Evolutionary conservation across 2,113 vertebrate species (phyloP).

Genomic region (Hyperoodon ampullatus): DNA sequence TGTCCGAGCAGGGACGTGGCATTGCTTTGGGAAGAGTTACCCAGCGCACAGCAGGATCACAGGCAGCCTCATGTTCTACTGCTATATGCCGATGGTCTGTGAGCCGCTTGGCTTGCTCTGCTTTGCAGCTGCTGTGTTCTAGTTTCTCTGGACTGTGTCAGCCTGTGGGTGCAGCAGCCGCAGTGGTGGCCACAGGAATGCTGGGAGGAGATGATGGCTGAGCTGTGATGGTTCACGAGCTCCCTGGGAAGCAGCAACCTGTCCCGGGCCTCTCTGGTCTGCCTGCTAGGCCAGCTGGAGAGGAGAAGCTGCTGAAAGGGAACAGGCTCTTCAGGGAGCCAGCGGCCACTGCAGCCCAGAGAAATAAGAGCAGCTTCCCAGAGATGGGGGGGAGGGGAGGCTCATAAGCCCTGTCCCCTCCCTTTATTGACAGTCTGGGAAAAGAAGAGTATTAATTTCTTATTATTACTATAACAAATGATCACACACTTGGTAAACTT

Average conservation of each 20-base stretch:
- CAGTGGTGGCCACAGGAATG: not conserved
- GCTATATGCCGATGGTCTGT: not conserved
- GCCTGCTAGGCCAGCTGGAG: not conserved
- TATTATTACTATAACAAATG: not conserved
- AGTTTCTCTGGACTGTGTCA: not conserved
- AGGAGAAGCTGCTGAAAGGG: not conserved
- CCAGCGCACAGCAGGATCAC: not conserved
- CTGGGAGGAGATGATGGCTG: not conserved
- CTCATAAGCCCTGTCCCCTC: not conserved
- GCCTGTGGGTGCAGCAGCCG: not conserved
- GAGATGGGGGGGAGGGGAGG: not conserved
- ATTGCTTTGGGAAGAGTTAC: not conserved
- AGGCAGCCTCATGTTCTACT: not conserved
- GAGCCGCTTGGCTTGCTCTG: not conserved
- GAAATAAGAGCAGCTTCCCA: not conserved
- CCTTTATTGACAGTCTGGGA: not conserved
- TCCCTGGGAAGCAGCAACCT: not conserved
- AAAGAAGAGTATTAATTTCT: not conserved
- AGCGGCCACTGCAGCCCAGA: not conserved
- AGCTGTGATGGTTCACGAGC: not conserved
- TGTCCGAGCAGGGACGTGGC: not conserved
- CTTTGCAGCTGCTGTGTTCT: not conserved
- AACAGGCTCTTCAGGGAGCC: not conserved
- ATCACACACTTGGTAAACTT: not conserved
- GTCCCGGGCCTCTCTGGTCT: not conserved